phyloP scores from a whole-genome alignment of 2,888 invertebrate genomes.

The Ommatoiulus sabulosus region DNA sequence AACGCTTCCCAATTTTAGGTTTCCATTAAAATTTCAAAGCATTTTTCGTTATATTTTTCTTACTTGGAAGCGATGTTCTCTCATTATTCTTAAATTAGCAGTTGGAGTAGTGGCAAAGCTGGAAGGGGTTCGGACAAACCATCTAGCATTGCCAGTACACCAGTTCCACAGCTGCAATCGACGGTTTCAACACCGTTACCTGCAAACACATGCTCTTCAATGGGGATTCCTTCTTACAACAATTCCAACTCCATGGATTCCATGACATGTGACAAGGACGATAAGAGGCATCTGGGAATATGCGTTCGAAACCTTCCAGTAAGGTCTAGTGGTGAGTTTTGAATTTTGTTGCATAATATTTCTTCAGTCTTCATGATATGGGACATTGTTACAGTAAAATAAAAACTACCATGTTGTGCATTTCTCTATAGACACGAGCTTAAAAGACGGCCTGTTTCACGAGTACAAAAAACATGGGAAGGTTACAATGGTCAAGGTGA shows the following conservation, averaged over 20 bases:
- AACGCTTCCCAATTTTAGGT: background rate
- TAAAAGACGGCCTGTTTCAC: conserved; percentile 97
- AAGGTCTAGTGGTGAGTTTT: conserved; percentile 74
- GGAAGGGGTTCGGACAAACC: conserved; percentile 61
- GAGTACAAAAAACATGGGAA: conserved; percentile 99
- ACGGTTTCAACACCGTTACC: conserved; percentile 62
- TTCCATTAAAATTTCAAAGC: background rate
- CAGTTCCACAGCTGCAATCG: conserved; percentile 63
- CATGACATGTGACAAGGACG: conserved; percentile 72
- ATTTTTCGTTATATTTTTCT: conserved; percentile 60
- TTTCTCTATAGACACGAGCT: conserved; percentile 82
- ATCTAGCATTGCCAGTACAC: conserved; percentile 60
- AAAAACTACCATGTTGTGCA: background rate
- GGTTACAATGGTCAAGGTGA: conserved; percentile 94
- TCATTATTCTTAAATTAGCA: conserved; percentile 56
- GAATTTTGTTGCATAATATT: background rate
- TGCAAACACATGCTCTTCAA: conserved; percentile 59
- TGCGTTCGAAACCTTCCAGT: conserved; percentile 91
- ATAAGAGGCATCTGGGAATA: conserved; percentile 85
- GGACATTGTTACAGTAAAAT: background rate
- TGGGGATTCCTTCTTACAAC: conserved; percentile 60
- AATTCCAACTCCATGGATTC: conserved; percentile 57
- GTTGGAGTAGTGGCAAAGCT: conserved; percentile 62
- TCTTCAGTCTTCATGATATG: background rate
- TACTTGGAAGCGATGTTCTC: background rate